Evolutionary conservation across 2,113 vertebrate genomes (phyloP), one percentile per base, ranked within the genome.

Genomic region (Trachemys scripta): DNA sequence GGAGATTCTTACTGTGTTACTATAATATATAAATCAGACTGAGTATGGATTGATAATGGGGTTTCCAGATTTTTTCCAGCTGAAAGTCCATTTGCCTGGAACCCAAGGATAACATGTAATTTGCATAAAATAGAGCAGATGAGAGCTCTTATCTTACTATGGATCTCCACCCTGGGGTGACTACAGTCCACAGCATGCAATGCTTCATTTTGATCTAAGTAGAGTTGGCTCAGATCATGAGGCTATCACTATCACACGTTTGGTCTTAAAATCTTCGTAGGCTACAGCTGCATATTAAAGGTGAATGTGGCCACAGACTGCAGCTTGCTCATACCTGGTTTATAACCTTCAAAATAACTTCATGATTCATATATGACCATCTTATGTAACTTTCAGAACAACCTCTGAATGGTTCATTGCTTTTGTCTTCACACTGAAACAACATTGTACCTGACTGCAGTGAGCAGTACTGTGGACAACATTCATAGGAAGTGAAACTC

Each of bases 401-500:
- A 4, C 5, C 22, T 49, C 20, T 57, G 14, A 76, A 82, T 35
- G 31, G 3, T 8, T 29, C 13, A 31, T 38, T 29, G 45, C 75
- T 80, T 62, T 80, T 49, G 45, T 16, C 47, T 47, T 13, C 47
- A 69, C 13, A 22, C 38, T 2, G 19, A 38, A 93, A 17, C 19
- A 6, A 1, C 47, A 20, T 3, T 94, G 42, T 97, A 98, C 98
- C 98, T 98, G 98, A 27, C 95, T 56, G 20, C 96, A 94, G 47
- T 88, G 98, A 42, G 91, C 42, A 5, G 95, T 12, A 47, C 96
- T 92, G 25, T 95, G 98, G 81, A 81, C 85, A 2, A 88, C 82
- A 47, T 96, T 81, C 5, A 97, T 90, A 1, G 99, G 99, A 45
- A 99, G 90, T 2, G 99, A 99, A 86, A 99, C 99, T 96, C 99